Evolutionary conservation across 1,140 invertebrate species (phyloP), one percentile per base, ranked within the genome.

Genomic region (Leptonema lineaticorne): DNA sequence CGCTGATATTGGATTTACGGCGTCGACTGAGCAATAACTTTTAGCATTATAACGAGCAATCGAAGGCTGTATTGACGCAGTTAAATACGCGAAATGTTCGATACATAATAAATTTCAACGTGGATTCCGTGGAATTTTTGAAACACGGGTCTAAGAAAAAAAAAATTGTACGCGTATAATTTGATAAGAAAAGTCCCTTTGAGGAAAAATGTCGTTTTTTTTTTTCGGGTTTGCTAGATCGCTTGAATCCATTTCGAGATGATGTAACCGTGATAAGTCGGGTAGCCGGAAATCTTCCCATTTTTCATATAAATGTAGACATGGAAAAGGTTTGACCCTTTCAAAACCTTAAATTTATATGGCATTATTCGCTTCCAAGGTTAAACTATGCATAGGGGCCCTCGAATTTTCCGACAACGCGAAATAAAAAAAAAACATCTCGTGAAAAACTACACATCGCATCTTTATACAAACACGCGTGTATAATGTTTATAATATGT

Each of bases 261-360:
- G 57, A 59, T 59, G 57, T 59, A 33, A 16, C 57, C 57, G 57
- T 37, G 57, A 59, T 59, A 59, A 59, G 57, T 59, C 57, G 28
- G 57, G 57, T 30, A n/a, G 57, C 57, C 26, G 57, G 57, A 59
- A 59, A 59, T 59, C 57, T 59, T 59, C 57, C 30, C 57, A 59
- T 59, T 59, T 59, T 33, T 59, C 57, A 59, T 59, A 59, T 59
- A 59, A 59, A 59, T 59, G 57, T 59, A 30, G 57, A 59, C 57
- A 59, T 59, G 57, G 30, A 59, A 59, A 59, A 59, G 57, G 57
- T 59, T 59, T 59, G 57, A 59, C 57, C 57, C 57, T 59, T 59
- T 59, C 57, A 59, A 59, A 59, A 59, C 57, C 57, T 59, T 59
- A 59, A 59, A 59, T 59, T 59, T 59, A 59, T 59, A 59, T 59